Conservation (phyloP, 2,888 invertebrate genomes). For the Argyra leucocephala region DNA sequence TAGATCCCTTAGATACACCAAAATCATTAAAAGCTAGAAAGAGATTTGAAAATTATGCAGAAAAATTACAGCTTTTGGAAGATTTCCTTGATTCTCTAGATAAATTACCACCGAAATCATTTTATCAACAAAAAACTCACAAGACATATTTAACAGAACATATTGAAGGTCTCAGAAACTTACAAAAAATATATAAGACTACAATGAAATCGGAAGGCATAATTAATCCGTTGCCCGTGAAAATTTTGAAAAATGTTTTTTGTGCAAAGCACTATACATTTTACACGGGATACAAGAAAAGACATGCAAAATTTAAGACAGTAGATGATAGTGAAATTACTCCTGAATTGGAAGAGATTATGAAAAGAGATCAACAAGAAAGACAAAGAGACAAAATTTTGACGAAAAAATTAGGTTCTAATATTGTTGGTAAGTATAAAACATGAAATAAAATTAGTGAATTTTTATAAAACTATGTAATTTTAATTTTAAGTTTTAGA, state of each 20-base stretch:
- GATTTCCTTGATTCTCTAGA: background rate
- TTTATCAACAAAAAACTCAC: background rate
- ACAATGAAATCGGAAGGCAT: background rate
- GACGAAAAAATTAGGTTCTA: background rate
- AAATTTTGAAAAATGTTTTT: background rate
- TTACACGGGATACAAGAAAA: background rate
- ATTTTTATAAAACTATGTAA: no score
- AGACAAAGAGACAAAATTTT: background rate
- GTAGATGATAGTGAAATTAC: background rate
- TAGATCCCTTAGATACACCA: background rate
- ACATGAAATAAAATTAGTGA: no score
- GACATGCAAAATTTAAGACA: background rate
- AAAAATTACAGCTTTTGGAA: background rate
- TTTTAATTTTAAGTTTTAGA: background rate
- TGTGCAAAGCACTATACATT: background rate
- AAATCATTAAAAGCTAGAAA: background rate
- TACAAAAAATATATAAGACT: background rate
- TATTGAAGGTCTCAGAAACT: background rate
- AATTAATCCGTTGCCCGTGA: background rate
- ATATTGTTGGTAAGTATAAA: background rate
- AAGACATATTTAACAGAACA: slow-evolving; percentile 8
- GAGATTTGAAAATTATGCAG: background rate
- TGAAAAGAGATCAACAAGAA: background rate
- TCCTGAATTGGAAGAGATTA: background rate
- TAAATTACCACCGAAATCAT: slow-evolving; percentile 10